phyloP scores from a whole-genome alignment of 2,797 vertebrate species.

The Myotis myotis region DNA sequence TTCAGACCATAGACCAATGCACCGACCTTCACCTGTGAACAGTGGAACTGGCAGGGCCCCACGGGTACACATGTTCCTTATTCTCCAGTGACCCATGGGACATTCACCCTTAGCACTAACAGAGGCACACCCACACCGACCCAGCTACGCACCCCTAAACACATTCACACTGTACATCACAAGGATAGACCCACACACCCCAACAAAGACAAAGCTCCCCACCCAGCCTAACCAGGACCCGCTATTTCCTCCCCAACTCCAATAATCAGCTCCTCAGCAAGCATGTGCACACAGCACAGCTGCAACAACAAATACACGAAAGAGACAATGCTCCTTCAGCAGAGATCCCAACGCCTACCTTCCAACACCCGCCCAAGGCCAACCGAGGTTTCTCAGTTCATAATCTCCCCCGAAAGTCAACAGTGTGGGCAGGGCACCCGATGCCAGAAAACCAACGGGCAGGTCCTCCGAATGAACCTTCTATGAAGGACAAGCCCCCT shows the following conservation, averaged over 20 bases:
- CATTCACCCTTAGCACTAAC: not conserved
- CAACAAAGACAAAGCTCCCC: no score
- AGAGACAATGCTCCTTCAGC: not conserved
- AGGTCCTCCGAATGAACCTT: not conserved
- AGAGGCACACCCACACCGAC: not conserved
- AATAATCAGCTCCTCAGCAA: accelerated
- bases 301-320: no score
- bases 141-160: not conserved
- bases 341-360: accelerated
- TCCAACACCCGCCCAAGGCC: not conserved
- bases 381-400: not conserved
- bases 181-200: not conserved
- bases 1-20: not conserved
- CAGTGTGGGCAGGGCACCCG: not conserved
- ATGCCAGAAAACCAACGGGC: not conserved
- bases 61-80: accelerated
- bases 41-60: not conserved
- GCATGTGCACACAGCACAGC: accelerated
- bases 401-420: not conserved
- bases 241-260: not conserved
- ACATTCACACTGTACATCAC: not conserved
- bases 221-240: not conserved
- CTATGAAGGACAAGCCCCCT: not conserved
- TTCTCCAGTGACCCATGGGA: not conserved
- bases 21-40: accelerated